Evolutionary conservation across 1,140 invertebrate species (phyloP).

Genomic region (Carcinoscorpius rotundicauda): DNA sequence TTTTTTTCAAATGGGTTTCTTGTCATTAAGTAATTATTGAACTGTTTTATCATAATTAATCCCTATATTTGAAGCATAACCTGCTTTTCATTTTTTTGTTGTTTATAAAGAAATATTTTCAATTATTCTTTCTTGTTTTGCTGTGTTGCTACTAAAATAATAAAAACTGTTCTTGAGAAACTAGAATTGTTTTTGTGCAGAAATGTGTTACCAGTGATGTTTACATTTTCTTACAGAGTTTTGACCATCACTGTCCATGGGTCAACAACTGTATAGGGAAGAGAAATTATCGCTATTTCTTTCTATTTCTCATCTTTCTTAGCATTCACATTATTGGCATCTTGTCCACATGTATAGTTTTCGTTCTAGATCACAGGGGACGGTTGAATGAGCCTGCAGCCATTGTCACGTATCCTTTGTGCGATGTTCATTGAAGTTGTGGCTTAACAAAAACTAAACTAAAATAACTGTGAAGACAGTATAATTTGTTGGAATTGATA

Average conservation of each 20-base stretch:
- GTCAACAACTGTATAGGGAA: slow-evolving; percentile 99
- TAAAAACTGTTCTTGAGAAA: no score
- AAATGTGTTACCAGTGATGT: no score
- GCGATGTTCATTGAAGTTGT: slow-evolving; percentile 5
- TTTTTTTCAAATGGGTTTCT: no score
- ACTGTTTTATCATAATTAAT: no score
- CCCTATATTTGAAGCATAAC: no score
- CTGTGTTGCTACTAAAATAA: no score
- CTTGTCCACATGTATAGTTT: slow-evolving; percentile 83
- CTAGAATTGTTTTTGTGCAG: no score
- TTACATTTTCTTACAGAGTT: slow-evolving; percentile 59
- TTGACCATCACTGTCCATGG: slow-evolving; percentile 99
- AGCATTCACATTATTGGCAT: slow-evolving; percentile 96
- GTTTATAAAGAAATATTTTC: no score
- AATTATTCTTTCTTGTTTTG: no score
- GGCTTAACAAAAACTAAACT: not conserved
- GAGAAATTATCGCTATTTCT: slow-evolving; percentile 96
- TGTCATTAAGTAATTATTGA: no score
- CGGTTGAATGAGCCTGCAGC: slow-evolving; percentile 62
- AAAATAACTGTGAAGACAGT: not conserved
- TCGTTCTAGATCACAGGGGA: slow-evolving; percentile 68
- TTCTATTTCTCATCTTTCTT: slow-evolving; percentile 92
- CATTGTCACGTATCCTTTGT: slow-evolving; percentile 83
- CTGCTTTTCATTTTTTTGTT: no score
- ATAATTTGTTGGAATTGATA: no score